Evolutionary conservation across 37 sponge, comb jelly and placozoan species (phyloP).

Genomic region (Tethya wilhelma): DNA sequence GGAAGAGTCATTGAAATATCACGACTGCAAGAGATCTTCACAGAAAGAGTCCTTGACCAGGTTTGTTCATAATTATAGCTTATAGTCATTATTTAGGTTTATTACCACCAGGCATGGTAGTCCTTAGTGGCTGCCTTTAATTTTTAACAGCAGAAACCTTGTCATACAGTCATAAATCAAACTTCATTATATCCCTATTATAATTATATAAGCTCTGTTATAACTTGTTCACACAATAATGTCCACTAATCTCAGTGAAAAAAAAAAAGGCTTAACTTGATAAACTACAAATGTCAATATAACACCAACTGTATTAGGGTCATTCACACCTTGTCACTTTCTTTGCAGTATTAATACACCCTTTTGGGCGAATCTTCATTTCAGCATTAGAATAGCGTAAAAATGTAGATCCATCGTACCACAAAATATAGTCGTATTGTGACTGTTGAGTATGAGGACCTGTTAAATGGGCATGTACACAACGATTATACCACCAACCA

Average conservation of each 20-base stretch:
- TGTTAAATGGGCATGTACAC: neutral
- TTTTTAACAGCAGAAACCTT: too few relatives aligned
- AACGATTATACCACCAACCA: conserved; percentile 12
- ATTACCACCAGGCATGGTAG: too few relatives aligned
- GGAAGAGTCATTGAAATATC: conserved; percentile 89
- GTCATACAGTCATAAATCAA: too few relatives aligned
- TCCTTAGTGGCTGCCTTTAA: too few relatives aligned
- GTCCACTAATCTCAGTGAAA: too few relatives aligned
- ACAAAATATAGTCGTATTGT: neutral
- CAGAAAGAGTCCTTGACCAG: conserved; percentile 88
- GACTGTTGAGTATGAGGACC: neutral
- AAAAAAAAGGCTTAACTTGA: too few relatives aligned
- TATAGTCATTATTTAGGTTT: neutral
- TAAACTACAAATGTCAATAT: too few relatives aligned
- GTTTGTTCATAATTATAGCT: neutral
- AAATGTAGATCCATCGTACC: conserved; percentile 1
- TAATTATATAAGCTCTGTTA: too few relatives aligned
- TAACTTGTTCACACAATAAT: too few relatives aligned
- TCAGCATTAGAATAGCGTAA: neutral
- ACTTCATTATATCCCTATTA: too few relatives aligned
- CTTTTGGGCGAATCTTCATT: conserved; percentile 16
- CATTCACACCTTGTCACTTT: neutral
- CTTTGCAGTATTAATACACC: neutral
- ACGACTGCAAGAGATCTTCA: conserved; percentile 81
- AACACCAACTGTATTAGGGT: too few relatives aligned